Conservation (phyloP, 2,888 invertebrate genomes). For the Serripes groenlandicus region DNA sequence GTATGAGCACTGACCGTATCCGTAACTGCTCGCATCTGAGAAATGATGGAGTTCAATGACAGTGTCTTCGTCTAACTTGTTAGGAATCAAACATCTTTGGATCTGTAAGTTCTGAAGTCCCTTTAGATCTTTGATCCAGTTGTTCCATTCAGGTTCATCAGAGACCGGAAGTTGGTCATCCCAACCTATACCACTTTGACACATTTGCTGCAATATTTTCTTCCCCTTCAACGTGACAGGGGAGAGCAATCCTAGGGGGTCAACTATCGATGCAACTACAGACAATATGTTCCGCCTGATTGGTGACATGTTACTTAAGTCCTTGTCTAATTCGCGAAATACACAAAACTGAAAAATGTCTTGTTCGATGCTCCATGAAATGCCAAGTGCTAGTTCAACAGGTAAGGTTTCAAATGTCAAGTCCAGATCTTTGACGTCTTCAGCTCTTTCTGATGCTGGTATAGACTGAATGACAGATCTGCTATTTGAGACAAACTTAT, state of each 20-base stretch:
- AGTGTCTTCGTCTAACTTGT: background rate
- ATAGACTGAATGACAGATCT: conserved; percentile 42
- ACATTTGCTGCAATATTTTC: conserved; percentile 61
- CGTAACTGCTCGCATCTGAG: conserved; percentile 48
- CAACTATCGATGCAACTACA: conserved; percentile 51
- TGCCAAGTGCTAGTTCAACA: conserved; percentile 53
- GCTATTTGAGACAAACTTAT: conserved; percentile 63
- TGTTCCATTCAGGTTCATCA: conserved; percentile 35
- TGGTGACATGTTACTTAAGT: conserved; percentile 32
- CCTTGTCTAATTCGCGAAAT: too few species aligned
- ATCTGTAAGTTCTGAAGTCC: background rate
- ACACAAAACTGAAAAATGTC: conserved; percentile 56
- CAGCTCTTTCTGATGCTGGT: conserved; percentile 44
- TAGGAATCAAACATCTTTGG: conserved; percentile 49
- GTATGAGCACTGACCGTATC: conserved; percentile 55
- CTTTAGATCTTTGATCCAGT: conserved; percentile 23
- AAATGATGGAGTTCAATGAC: conserved; percentile 58
- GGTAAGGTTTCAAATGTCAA: conserved; percentile 31
- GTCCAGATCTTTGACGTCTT: conserved; percentile 17
- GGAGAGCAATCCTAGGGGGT: conserved; percentile 63
- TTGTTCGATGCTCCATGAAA: conserved; percentile 55
- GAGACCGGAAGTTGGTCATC: conserved; percentile 53
- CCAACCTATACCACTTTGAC: conserved; percentile 49
- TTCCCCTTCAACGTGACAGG: conserved; percentile 60
- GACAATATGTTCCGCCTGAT: conserved; percentile 51